These are phyloP conservation scores for Parnassius smintheus DNA, from an alignment of 2,888 invertebrate species.

Conservation along the genomic window DNA sequence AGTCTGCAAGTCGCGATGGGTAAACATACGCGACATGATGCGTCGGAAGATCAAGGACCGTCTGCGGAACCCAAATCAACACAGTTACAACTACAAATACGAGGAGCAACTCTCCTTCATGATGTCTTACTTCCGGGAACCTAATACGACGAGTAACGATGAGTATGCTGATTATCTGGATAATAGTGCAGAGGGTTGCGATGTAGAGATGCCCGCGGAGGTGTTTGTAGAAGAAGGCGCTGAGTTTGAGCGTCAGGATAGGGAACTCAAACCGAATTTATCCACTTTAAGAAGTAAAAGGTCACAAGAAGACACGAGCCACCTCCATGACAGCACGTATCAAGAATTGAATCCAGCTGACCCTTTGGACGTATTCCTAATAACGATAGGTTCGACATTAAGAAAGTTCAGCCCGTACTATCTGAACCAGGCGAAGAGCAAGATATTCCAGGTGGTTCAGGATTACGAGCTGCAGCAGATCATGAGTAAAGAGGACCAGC, in stretches of 20 bases:
- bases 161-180: conserved; percentile 52
- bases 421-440: conserved; percentile 69
- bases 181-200: conserved; percentile 39
- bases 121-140: conserved; percentile 58
- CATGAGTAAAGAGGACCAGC: conserved; percentile 47
- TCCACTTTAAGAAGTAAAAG: conserved; percentile 34
- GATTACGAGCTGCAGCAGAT: conserved; percentile 71
- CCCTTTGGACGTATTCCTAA: conserved; percentile 62
- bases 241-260: conserved; percentile 39
- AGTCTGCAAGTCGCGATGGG: conserved; percentile 66
- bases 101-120: conserved; percentile 64
- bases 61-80: conserved; percentile 47
- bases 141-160: conserved; percentile 35
- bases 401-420: conserved; percentile 65
- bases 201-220: conserved; percentile 48
- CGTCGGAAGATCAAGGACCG: conserved; percentile 57
- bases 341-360: conserved; percentile 57
- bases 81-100: conserved; percentile 63
- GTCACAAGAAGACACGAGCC: conserved; percentile 33
- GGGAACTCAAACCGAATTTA: conserved; percentile 47
- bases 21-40: conserved; percentile 72
- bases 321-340: conserved; percentile 29
- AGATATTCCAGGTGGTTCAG: conserved; percentile 72
- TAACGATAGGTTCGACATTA: conserved; percentile 63
- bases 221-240: conserved; percentile 43